phyloP scores from a whole-genome alignment of 2,113 vertebrate species.

The Myiagra hebetior region DNA sequence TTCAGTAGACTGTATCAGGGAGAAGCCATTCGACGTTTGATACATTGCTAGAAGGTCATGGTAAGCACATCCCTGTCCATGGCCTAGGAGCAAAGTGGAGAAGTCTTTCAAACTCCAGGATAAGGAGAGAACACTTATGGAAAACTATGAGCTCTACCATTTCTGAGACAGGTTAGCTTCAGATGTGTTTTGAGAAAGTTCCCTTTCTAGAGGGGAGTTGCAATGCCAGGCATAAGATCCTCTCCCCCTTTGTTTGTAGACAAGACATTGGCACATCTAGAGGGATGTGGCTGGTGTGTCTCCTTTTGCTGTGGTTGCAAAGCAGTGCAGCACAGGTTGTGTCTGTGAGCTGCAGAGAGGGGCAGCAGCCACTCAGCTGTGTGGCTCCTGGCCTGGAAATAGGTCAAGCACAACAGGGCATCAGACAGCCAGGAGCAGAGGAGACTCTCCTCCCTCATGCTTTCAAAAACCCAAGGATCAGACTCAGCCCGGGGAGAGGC shows the following conservation, averaged over 20 bases:
- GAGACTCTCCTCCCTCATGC: not conserved
- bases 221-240: not conserved
- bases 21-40: rapidly evolving
- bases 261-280: not conserved
- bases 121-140: not conserved
- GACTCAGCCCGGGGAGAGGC: not conserved
- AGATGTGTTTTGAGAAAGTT: not conserved
- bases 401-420: not conserved
- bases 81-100: not conserved
- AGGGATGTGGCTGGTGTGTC: not conserved
- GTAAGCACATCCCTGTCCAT: not conserved
- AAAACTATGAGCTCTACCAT: not conserved
- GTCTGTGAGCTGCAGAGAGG: not conserved
- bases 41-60: not conserved
- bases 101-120: not conserved
- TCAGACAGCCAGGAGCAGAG: not conserved
- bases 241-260: not conserved
- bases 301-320: not conserved
- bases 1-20: rapidly evolving
- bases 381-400: not conserved
- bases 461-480: not conserved
- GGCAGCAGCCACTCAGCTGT: rapidly evolving
- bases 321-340: not conserved
- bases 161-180: not conserved
- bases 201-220: not conserved